Percentiles rank a stretch among this genome's conserved stretches.
phyloP scores from a whole-genome alignment of 1,140 invertebrate genomes.

The Wiebesia pumilae region DNA sequence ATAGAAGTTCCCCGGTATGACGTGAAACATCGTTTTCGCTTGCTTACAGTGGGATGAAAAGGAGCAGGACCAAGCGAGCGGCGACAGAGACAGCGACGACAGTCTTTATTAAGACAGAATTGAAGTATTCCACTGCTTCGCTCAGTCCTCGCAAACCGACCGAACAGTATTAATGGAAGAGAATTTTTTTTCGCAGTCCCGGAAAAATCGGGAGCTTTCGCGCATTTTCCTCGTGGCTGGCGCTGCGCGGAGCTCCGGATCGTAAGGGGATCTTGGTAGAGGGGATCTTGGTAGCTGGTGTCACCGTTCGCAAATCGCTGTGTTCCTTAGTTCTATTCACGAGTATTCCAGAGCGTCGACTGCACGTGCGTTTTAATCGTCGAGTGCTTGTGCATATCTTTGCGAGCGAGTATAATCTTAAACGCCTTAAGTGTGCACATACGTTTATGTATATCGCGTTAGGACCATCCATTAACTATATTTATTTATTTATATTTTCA shows the following conservation, averaged over 20 bases:
- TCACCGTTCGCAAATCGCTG: neutral
- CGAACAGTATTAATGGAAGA: conserved; percentile 49
- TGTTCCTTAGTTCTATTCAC: conserved; percentile 32
- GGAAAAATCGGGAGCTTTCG: neutral
- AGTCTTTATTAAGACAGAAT: conserved; percentile 13
- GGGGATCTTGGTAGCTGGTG: neutral
- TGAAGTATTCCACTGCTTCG: neutral
- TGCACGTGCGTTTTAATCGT: neutral
- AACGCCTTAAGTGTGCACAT: neutral
- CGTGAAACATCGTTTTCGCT: neutral
- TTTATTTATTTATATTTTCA: conserved; percentile 14
- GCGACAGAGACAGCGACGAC: conserved; percentile 22
- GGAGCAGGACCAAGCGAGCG: conserved; percentile 43
- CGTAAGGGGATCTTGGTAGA: neutral
- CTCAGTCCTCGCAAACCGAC: conserved; percentile 20
- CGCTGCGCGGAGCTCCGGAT: neutral
- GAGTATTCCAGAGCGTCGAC: conserved; percentile 36
- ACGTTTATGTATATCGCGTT: neutral
- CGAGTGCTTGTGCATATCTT: too few relatives aligned
- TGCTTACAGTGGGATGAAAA: conserved; percentile 59
- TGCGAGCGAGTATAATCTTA: neutral
- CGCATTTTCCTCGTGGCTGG: neutral
- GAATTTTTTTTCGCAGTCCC: too few relatives aligned
- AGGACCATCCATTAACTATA: neutral
- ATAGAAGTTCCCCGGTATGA: neutral